Conservation (phyloP, 2,888 invertebrate species). For the Pseudolycoriella hygida region DNA sequence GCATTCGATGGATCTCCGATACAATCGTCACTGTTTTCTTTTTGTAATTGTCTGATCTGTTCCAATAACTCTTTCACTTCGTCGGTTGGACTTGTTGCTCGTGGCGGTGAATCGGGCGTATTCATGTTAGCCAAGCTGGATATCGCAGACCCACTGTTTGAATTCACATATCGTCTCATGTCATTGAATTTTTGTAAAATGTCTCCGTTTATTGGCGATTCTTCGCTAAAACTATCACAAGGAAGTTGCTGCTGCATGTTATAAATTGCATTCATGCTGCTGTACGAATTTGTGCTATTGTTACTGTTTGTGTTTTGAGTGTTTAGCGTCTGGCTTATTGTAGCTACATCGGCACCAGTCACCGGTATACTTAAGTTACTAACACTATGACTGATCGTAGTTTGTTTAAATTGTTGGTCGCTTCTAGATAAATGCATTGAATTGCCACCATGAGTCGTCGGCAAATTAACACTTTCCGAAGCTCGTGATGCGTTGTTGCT, state of each 20-base stretch:
- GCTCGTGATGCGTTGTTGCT: constrained; percentile 15
- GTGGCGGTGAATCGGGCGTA: constrained; percentile 56
- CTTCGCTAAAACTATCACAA: constrained; percentile 12
- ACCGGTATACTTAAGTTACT: constrained; percentile 11
- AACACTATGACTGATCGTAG: constrained; percentile 25
- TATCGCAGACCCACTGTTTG: constrained; percentile 43
- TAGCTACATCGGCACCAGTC: constrained; percentile 4
- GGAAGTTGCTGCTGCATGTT: constrained; percentile 19
- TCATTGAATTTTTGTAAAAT: constrained; percentile 18
- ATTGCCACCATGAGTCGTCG: constrained; percentile 11
- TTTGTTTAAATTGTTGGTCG: constrained; percentile 26
- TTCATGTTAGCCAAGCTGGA: constrained; percentile 49
- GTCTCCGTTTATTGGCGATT: constrained; percentile 16
- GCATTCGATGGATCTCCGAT: constrained; percentile 18
- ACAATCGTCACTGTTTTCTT: constrained; percentile 22
- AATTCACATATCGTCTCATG: constrained; percentile 27
- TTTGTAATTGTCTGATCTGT: constrained; percentile 49
- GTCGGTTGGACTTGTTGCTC: constrained; percentile 61
- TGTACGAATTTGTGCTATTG: constrained; percentile 18
- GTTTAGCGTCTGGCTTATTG: constrained; percentile 1
- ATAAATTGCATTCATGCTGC: constrained; percentile 18
- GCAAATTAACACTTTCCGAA: constrained; percentile 20
- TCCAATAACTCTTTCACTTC: constrained; percentile 55
- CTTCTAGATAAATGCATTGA: constrained; percentile 20
- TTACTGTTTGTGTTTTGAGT: constrained; percentile 6